Evolutionary conservation across 2,113 vertebrate genomes (phyloP), one percentile per base, ranked within the genome.

Genomic region (Leptodactylus fuscus): DNA sequence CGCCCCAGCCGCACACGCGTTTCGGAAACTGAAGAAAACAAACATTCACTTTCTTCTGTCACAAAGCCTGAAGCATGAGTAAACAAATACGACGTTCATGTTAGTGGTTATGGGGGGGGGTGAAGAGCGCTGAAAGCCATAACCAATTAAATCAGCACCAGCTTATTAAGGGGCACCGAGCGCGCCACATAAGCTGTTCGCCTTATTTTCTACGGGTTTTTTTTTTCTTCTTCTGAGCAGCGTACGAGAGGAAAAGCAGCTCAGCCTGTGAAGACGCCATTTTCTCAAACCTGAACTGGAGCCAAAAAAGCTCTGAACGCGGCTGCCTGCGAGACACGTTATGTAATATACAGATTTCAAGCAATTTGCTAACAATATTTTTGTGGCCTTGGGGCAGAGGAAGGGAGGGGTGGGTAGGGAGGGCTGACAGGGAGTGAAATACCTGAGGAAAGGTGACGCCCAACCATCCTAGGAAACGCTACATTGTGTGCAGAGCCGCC

Each of bases 221-320:
- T 86, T 89, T 88, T 86, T 79, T 87, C 88, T 89, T 87, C 9
- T 67, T 87, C 81, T 1, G 78, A 81, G 91, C 86, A 83, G 91
- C 89, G 83, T 90, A 83, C 90, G 94, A 94, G 85, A 93, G 93
- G 92, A 6, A 91, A 91, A 91, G 92, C 88, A 90, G 91, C 88
- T 91, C 91, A 34, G 89, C 78, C 90, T 94, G 93, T 93, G 87
- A 87, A 91, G 95, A 95, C 94, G 95, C 97, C 96, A 98, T 97
- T 96, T 97, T 97, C 94, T 95, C 94, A 93, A 91, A 92, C 87
- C 93, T 96, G 94, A 96, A 94, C 89, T 29, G 86, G 85, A 93
- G 95, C 95, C 94, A 96, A 94, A 94, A 88, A 93, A 51, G 82
- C 90, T 74, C 88, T n/a, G 74, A 22, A 20, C 27, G 87, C 90